Evolutionary conservation across 2,888 invertebrate genomes (phyloP).

Genomic region (Sphaerophoria taeniata): DNA sequence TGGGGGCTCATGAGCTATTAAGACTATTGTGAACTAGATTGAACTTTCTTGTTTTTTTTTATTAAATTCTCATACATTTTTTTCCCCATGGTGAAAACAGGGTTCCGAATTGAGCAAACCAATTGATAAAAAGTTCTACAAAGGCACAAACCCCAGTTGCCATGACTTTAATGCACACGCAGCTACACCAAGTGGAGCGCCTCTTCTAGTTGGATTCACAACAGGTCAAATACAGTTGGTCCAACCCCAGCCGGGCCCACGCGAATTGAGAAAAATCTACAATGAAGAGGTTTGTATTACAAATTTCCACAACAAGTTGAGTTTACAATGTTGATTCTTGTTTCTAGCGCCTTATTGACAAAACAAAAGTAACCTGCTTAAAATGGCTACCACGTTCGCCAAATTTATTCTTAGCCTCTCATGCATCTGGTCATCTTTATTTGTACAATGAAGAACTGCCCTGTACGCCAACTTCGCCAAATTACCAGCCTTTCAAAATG

Average conservation of each 20-base stretch:
- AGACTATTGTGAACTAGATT: no score
- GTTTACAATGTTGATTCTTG: conserved; percentile 29
- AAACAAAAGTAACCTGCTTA: conserved; percentile 92
- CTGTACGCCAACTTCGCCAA: conserved; percentile 94
- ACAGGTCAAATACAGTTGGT: conserved; percentile 99
- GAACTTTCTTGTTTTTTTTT: no score
- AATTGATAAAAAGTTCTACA: conserved; percentile 98
- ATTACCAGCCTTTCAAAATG: conserved; percentile 97
- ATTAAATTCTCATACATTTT: neutral
- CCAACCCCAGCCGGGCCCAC: conserved; percentile 98
- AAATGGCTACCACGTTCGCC: conserved; percentile 98
- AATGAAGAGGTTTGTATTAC: conserved; percentile 94
- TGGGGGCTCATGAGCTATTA: no score
- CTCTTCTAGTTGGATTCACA: conserved; percentile 97
- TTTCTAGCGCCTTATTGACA: conserved; percentile 82
- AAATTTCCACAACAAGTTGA: neutral
- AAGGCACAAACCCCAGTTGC: conserved; percentile 99
- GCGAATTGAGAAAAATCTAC: conserved; percentile 97
- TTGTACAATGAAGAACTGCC: conserved; percentile 98
- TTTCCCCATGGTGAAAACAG: conserved; percentile 82
- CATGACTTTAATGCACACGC: conserved; percentile 97
- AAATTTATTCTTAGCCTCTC: conserved; percentile 96
- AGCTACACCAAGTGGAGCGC: conserved; percentile 92
- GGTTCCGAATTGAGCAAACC: conserved; percentile 98
- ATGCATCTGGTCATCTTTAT: conserved; percentile 98